Percentiles rank a stretch among this genome's conserved stretches.
Conservation (phyloP, 2,888 invertebrate genomes). For the Athalia rosae region DNA sequence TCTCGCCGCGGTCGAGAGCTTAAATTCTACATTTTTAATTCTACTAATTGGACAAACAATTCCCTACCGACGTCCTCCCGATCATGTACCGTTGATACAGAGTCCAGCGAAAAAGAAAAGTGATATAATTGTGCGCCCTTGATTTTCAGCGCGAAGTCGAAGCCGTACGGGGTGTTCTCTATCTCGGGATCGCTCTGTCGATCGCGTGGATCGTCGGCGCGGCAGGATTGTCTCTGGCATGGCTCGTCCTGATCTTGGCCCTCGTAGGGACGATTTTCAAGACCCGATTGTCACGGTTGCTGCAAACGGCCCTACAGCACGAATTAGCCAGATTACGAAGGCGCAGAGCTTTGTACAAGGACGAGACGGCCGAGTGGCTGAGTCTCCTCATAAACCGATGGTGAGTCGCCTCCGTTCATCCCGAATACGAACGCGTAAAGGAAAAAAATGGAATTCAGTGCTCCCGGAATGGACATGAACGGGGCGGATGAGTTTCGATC, state of each 20-base stretch:
- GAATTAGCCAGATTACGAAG: slow-evolving; percentile 72
- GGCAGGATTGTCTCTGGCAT: slow-evolving; percentile 69
- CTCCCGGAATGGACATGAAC: not conserved
- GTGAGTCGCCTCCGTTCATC: slow-evolving; percentile 66
- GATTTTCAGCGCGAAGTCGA: slow-evolving; percentile 64
- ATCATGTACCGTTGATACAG: no score
- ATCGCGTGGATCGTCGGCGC: slow-evolving; percentile 71
- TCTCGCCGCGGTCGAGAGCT: no score
- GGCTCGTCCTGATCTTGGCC: slow-evolving; percentile 69
- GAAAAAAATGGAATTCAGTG: not conserved
- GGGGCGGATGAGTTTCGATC: not conserved
- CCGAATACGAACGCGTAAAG: not conserved
- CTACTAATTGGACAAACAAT: no score
- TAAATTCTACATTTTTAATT: no score
- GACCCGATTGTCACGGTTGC: slow-evolving; percentile 64
- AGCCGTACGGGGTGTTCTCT: slow-evolving; percentile 61
- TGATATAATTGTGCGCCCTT: not conserved
- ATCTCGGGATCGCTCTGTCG: slow-evolving; percentile 63
- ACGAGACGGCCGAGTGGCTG: slow-evolving; percentile 76
- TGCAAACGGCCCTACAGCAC: slow-evolving; percentile 65
- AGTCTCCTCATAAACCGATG: slow-evolving; percentile 76
- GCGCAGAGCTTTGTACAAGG: slow-evolving; percentile 73
- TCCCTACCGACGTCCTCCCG: no score
- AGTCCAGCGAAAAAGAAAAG: no score
- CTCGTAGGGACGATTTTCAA: slow-evolving; percentile 65